A percentile compares a stretch with the other conserved stretches of the same genome.
phyloP scores from a whole-genome alignment of 2,797 vertebrate species.

The Leucoraja ocellata region DNA sequence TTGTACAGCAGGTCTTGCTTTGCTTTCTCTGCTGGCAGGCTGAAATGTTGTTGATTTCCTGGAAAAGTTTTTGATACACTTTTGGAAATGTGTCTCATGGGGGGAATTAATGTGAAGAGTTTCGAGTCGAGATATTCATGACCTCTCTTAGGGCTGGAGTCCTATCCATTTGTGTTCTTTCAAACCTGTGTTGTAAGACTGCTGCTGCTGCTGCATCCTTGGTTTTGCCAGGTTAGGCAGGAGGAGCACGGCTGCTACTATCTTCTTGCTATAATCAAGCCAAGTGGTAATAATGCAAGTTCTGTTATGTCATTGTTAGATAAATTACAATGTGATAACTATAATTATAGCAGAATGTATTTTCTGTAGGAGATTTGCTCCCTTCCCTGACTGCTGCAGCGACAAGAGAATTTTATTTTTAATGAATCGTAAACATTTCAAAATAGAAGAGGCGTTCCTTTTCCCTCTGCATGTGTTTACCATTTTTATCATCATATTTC shows the following conservation, averaged over 20 bases:
- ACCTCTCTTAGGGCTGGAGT: constrained; percentile 55
- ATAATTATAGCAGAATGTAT: constrained; percentile 34
- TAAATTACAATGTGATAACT: constrained; percentile 34
- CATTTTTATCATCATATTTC: constrained; percentile 33
- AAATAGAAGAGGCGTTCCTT: constrained; percentile 65
- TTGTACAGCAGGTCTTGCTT: constrained; percentile 61
- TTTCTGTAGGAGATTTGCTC: constrained; percentile 17
- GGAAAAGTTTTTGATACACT: constrained; percentile 56
- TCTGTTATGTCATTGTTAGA: constrained; percentile 21
- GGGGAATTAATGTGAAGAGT: constrained; percentile 51
- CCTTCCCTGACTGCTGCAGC: constrained; percentile 40
- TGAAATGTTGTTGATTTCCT: constrained; percentile 51
- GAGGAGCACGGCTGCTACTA: background rate
- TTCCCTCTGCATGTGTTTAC: constrained; percentile 51
- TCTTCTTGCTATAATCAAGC: background rate
- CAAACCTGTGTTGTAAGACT: constrained; percentile 57
- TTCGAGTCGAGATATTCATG: constrained; percentile 58
- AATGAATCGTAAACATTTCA: constrained; percentile 72
- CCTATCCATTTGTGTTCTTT: constrained; percentile 55
- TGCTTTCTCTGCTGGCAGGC: constrained; percentile 57
- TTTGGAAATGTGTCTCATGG: constrained; percentile 58
- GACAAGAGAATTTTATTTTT: constrained; percentile 71
- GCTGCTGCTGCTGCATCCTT: constrained; percentile 51
- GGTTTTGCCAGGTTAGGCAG: constrained; percentile 37
- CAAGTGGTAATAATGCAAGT: constrained; percentile 28